Evolutionary conservation across 2,888 invertebrate genomes (phyloP).

Genomic region (Limnephilus marmoratus): DNA sequence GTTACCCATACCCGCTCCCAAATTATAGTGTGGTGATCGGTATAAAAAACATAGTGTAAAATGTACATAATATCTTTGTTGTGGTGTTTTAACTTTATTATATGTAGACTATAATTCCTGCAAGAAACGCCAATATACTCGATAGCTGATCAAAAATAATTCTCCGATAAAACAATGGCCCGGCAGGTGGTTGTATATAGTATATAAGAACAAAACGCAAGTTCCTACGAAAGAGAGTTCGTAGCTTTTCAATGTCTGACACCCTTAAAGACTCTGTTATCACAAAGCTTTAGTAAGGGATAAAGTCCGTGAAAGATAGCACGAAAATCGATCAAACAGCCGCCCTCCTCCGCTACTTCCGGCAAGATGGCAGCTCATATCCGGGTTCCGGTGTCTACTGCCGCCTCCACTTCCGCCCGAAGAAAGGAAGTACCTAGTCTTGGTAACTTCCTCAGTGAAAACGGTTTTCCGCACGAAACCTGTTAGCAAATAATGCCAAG

Average conservation of each 20-base stretch:
- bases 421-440: slow-evolving; percentile 38
- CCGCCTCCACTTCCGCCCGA: slow-evolving; percentile 45
- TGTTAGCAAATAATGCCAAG: slow-evolving; percentile 11
- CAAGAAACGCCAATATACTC: background rate
- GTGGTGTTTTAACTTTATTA: background rate
- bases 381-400: slow-evolving; percentile 53
- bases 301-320: slow-evolving; percentile 26
- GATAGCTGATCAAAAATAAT: background rate
- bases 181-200: background rate
- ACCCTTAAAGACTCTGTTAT: background rate
- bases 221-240: background rate
- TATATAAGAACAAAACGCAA: background rate
- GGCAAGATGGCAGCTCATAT: slow-evolving; percentile 54
- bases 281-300: background rate
- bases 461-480: slow-evolving; percentile 49
- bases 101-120: background rate
- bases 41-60: too few relatives aligned
- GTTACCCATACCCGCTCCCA: too few relatives aligned
- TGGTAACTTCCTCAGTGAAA: slow-evolving; percentile 38
- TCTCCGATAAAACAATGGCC: background rate
- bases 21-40: too few relatives aligned
- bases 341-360: slow-evolving; percentile 47
- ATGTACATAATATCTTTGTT: too few relatives aligned
- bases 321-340: slow-evolving; percentile 60
- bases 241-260: background rate